Evolutionary conservation across 2,113 vertebrate species (phyloP).

Genomic region (Serilophus lunatus): DNA sequence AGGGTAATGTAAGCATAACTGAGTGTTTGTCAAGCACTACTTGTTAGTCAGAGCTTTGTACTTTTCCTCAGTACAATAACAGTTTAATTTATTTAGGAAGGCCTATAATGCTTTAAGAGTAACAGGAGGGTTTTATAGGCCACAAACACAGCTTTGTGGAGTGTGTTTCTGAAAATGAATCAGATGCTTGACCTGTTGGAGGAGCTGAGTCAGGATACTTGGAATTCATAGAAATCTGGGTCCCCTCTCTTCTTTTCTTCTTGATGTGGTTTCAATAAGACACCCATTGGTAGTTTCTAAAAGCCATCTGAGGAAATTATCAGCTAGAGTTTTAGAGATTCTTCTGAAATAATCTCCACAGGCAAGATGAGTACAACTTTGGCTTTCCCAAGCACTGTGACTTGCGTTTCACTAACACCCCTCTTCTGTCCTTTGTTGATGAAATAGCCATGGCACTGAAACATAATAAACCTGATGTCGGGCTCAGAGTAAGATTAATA

Average conservation of each 20-base stretch:
- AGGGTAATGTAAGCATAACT: not conserved
- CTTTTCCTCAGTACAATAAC: not conserved
- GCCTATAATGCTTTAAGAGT: not conserved
- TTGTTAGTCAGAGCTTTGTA: not conserved
- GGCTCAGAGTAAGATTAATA: not conserved
- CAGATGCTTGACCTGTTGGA: not conserved
- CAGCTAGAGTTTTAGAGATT: not conserved
- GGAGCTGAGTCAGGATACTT: not conserved
- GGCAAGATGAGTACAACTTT: not conserved
- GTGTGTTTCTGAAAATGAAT: not conserved
- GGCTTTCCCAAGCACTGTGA: not conserved
- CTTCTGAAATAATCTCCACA: not conserved
- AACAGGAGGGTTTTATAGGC: not conserved
- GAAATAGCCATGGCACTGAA: not conserved
- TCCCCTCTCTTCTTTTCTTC: not conserved
- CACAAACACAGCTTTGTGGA: not conserved
- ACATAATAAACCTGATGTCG: not conserved
- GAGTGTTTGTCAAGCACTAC: not conserved
- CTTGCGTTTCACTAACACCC: not conserved
- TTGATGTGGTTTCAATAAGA: not conserved
- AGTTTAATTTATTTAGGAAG: not conserved
- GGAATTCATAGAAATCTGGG: not conserved
- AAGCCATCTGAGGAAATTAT: not conserved
- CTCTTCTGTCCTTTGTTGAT: not conserved
- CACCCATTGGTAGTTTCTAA: not conserved